A percentile compares a stretch with the other conserved stretches of the same genome.
These are phyloP conservation scores for Propithecus perrieri DNA, from an alignment of 2,797 vertebrate genomes.

Conservation along the genomic window DNA sequence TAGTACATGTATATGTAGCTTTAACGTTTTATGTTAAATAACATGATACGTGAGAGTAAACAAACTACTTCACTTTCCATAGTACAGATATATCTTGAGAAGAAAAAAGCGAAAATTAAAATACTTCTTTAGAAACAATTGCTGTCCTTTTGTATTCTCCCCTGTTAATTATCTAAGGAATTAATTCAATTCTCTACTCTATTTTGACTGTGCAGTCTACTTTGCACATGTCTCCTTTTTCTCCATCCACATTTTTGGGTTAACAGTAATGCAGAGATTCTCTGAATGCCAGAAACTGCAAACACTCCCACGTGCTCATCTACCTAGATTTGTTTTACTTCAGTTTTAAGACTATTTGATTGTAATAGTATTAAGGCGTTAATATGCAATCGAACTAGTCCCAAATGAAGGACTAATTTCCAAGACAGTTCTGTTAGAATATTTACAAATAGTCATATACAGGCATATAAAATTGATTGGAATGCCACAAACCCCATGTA, in stretches of 20 bases:
- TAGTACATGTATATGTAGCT: slow-evolving; percentile 2
- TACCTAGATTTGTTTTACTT: not conserved
- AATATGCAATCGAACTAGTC: not conserved
- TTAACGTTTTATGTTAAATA: slow-evolving; percentile 48
- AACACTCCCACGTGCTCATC: not conserved
- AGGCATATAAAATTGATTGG: not conserved
- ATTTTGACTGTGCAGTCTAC: not conserved
- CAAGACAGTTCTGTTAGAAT: not conserved
- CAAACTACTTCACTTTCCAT: not conserved
- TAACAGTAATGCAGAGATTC: not conserved
- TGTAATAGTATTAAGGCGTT: not conserved
- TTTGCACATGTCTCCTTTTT: not conserved
- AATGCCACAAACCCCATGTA: not conserved
- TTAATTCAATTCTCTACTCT: not conserved
- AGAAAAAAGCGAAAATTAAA: not conserved
- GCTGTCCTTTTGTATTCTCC: not conserved
- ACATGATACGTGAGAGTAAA: not conserved
- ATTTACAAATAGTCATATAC: not conserved
- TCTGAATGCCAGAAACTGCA: not conserved
- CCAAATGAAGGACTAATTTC: not conserved
- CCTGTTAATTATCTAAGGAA: not conserved
- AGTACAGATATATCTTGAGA: not conserved
- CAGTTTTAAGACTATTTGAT: not conserved
- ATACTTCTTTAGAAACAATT: not conserved
- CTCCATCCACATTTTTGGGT: not conserved